phyloP scores from a whole-genome alignment of 2,797 vertebrate genomes.

The Apodemus agrarius region DNA sequence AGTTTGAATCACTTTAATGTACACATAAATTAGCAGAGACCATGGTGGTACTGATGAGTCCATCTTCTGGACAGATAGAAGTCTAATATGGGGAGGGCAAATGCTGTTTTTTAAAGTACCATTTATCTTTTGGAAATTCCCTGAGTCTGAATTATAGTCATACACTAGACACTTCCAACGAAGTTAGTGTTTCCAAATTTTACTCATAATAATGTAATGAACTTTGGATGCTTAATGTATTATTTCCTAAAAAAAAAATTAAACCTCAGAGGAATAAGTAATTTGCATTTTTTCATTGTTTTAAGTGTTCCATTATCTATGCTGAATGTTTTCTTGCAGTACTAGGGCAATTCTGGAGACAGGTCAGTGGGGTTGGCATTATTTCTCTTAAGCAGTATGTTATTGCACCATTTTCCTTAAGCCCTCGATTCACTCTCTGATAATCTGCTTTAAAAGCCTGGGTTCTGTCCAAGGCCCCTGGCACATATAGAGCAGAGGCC shows the following conservation, averaged over 20 bases:
- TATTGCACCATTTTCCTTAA: background rate
- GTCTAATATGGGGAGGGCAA: background rate
- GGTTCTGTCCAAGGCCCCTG: background rate
- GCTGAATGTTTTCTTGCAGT: background rate
- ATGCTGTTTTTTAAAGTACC: background rate
- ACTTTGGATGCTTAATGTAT: background rate
- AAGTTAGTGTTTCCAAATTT: background rate
- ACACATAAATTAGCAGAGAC: background rate
- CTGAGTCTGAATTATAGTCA: background rate
- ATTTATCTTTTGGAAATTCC: background rate
- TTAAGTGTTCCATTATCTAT: background rate
- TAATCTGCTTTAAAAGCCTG: background rate
- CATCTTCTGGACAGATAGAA: background rate
- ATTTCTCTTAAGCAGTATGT: background rate
- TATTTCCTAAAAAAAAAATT: conserved; percentile 18
- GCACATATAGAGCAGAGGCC: no score
- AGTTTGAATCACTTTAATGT: background rate
- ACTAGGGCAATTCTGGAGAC: background rate
- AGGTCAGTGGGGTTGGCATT: background rate
- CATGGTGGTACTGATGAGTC: background rate
- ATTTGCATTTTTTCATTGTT: background rate
- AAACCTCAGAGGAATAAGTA: background rate
- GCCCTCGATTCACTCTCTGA: background rate
- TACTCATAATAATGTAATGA: background rate
- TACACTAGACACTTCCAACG: background rate